phyloP scores from a whole-genome alignment of 92 coral and sea anemone species.

The Zoanthus solanderi region DNA sequence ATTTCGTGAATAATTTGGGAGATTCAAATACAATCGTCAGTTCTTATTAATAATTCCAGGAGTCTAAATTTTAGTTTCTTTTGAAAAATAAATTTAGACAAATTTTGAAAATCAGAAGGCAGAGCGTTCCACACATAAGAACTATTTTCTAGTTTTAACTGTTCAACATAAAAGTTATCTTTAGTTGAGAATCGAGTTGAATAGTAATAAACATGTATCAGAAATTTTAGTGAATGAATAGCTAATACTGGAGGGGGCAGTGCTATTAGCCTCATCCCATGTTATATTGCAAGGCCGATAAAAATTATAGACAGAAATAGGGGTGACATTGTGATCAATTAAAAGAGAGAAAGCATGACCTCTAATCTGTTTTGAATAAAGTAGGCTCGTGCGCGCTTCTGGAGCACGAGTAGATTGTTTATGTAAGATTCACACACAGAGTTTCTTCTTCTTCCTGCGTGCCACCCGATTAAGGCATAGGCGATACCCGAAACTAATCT shows the following conservation, averaged over 20 bases:
- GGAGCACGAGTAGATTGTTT: background rate
- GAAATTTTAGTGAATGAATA: background rate
- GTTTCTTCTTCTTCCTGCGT: too few species aligned
- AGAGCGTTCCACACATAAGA: constrained; percentile 1
- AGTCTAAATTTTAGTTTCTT: constrained; percentile 28
- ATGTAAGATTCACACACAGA: background rate
- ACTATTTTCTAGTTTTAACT: background rate
- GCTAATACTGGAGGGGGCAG: background rate
- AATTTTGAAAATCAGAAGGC: constrained; percentile 12
- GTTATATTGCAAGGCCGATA: background rate
- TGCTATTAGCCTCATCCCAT: constrained; percentile 2
- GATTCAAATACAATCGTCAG: constrained; percentile 13
- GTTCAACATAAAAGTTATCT: background rate
- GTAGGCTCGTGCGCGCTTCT: background rate
- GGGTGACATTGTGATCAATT: background rate
- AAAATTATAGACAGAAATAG: background rate
- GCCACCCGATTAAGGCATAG: too few species aligned
- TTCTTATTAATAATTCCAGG: background rate
- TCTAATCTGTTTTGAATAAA: background rate
- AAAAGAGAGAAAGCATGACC: background rate
- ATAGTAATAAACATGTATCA: background rate
- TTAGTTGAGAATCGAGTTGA: constrained; percentile 7
- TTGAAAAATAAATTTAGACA: constrained; percentile 6
- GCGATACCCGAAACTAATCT: too few species aligned
- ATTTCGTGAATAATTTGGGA: background rate